These are phyloP conservation scores for Botrylloides violaceus DNA, from an alignment of 23 tunicate genomes.

Conservation along the genomic window DNA sequence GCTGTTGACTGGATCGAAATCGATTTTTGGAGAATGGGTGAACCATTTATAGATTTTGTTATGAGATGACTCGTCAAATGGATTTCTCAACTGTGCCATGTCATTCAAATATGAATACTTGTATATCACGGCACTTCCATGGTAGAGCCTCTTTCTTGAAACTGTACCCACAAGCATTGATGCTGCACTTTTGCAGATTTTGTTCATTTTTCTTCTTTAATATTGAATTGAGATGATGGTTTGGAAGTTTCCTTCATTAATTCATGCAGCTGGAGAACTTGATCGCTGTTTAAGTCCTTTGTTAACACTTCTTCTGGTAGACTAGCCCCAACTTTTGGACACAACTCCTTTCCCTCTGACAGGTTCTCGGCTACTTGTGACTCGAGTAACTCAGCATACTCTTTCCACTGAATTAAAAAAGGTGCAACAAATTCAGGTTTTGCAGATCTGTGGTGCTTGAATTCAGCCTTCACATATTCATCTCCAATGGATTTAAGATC, in stretches of 20 bases:
- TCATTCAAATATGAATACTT: background rate
- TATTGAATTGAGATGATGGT: constrained; percentile 48
- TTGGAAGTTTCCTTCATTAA: constrained; percentile 86
- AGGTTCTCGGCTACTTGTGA: constrained; percentile 29
- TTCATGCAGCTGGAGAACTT: constrained; percentile 83
- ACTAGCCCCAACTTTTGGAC: constrained; percentile 43
- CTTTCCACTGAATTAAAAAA: constrained; percentile 83
- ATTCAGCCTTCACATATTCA: constrained; percentile 86
- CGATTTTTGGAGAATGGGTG: background rate
- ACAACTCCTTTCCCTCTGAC: background rate
- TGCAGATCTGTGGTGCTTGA: constrained; percentile 78
- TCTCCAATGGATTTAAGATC: constrained; percentile 83
- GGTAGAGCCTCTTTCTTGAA: background rate
- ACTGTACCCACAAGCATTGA: background rate
- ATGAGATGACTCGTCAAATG: background rate
- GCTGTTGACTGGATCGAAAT: background rate
- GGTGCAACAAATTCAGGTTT: constrained; percentile 57
- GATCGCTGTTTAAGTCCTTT: constrained; percentile 55
- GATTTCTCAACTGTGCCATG: background rate
- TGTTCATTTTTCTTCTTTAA: constrained; percentile 31
- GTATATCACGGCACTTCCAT: background rate
- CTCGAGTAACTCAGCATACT: constrained; percentile 48
- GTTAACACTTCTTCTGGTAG: constrained; percentile 36
- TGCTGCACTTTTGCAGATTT: background rate
- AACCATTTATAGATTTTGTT: background rate